Evolutionary conservation across 2,888 invertebrate species (phyloP), one percentile per base, ranked within the genome.

Genomic region (Flexamia atlantica): DNA sequence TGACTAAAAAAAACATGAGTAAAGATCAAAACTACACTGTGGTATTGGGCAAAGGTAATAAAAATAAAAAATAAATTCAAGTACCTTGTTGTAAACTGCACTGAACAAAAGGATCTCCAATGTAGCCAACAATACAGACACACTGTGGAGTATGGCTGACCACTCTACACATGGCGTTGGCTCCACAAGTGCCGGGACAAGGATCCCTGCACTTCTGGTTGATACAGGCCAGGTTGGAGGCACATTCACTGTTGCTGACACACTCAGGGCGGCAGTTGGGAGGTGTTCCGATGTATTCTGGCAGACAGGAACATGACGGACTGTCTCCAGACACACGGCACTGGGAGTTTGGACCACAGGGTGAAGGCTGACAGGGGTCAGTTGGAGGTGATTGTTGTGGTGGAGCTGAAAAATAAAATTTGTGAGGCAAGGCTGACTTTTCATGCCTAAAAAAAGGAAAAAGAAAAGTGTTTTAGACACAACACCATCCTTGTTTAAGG

Each of bases 191-290:
- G 76, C 90, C 90, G 12, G 90, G 90, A 85, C 90, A 90, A 79
- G 91, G 90, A 86, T 91, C 90, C 40, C 89, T 88, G 85, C 91
- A 91, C 86, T 90, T 90, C 84, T 90, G 89, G 86, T 89, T 89
- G 53, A 89, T 88, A 87, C 91, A 91, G 25, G 90, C 90, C 85
- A 89, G 87, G 84, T 89, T 89, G 60, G 88, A 87, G 3, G 89
- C 88, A 87, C 90, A 91, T 86, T 91, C 90, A 1, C 89, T 87
- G 85, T 90, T 96, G 76, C 95, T 91, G 60, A 95, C 91, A 89
- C 97, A 97, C 91, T 97, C 96, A 0, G 96, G 96, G 86, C 94
- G 93, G 88, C 97, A 97, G 85, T 92, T 91, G 40, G 91, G 92
- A 76, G 90, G 89, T 80, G 89, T 88, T 46, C 91, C 90, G 28